phyloP scores from a whole-genome alignment of 35 echinoderm and acorn worm species.

The Ophiothrix spiculata region DNA sequence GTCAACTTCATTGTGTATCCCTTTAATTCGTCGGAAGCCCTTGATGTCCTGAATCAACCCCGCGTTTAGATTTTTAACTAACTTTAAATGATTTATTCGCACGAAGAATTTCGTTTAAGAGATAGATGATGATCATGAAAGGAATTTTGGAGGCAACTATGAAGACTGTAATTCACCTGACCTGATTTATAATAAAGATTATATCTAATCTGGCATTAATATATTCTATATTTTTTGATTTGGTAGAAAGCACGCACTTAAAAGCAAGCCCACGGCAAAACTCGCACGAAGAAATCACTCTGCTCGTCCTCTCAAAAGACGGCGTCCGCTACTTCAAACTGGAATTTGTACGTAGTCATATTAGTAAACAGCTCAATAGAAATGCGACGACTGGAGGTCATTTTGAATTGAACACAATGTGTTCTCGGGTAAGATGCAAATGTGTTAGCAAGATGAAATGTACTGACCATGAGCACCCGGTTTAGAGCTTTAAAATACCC shows the following conservation, averaged over 20 bases:
- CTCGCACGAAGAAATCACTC: not conserved
- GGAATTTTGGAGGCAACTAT: no score
- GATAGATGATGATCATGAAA: no score
- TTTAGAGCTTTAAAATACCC: not conserved
- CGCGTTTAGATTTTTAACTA: no score
- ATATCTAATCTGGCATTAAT: no score
- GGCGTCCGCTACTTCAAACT: conserved; percentile 7
- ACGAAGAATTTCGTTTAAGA: no score
- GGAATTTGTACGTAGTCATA: not conserved
- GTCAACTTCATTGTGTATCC: no score
- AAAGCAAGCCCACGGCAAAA: not conserved
- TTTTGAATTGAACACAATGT: not conserved
- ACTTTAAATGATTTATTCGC: no score
- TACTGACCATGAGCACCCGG: not conserved
- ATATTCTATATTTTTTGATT: no score
- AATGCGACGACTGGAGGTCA: not conserved
- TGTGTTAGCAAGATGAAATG: not conserved
- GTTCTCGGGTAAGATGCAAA: not conserved
- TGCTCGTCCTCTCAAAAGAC: conserved; percentile 3
- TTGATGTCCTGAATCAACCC: no score
- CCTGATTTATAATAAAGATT: not conserved
- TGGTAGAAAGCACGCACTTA: not conserved
- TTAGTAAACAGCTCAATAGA: not conserved
- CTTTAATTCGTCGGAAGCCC: no score
- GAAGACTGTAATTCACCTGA: not conserved